These are phyloP conservation scores for Eueides isabella DNA, from an alignment of 1,140 invertebrate genomes.

Conservation along the genomic window DNA sequence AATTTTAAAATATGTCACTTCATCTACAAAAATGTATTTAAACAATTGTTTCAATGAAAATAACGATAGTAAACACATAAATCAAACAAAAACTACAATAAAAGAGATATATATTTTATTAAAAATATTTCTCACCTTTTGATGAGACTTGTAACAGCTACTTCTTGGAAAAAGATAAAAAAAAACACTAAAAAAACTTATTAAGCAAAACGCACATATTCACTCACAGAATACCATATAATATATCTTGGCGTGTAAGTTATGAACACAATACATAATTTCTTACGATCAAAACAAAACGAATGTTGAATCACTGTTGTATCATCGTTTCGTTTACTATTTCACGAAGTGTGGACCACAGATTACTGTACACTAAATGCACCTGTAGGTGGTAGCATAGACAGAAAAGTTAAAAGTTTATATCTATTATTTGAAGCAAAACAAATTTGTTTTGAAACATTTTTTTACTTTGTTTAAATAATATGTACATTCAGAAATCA, in stretches of 20 bases:
- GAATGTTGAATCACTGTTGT: conserved; percentile 12
- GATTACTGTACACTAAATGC: background rate
- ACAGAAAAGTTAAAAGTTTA: background rate
- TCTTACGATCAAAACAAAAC: conserved; percentile 10
- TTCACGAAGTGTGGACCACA: background rate
- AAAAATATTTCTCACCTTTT: background rate
- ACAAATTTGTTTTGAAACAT: too few species aligned
- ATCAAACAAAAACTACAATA: background rate
- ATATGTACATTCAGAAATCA: too few species aligned
- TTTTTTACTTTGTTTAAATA: too few species aligned
- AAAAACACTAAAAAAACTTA: background rate
- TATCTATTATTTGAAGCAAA: background rate
- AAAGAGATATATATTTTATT: background rate
- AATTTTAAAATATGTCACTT: background rate
- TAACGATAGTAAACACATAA: background rate
- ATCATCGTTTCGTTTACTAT: conserved; percentile 11
- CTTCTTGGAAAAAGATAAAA: background rate
- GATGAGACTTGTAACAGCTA: background rate
- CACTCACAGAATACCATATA: background rate
- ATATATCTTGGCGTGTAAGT: background rate
- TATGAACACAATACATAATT: conserved; percentile 9
- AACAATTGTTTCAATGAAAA: background rate
- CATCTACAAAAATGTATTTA: background rate
- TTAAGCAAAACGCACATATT: background rate
- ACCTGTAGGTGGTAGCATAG: background rate